These are phyloP conservation scores for Ciconia nigra DNA, from an alignment of 2,797 vertebrate species.

Conservation along the genomic window DNA sequence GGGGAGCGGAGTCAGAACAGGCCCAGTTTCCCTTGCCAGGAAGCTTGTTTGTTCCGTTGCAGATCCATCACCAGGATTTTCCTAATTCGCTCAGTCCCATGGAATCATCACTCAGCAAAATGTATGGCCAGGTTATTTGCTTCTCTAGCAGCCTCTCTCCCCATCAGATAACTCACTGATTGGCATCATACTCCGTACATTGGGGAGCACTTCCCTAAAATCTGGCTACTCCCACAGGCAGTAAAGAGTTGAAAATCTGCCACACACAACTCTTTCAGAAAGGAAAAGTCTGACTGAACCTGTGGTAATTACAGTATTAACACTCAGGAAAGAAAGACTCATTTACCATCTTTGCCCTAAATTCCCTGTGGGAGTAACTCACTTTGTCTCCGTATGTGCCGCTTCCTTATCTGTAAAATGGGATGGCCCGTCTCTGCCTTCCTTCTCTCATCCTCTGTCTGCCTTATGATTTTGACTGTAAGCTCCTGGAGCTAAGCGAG, in stretches of 20 bases:
- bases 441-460: neutral
- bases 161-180: neutral
- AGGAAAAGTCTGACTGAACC: neutral
- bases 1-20: neutral
- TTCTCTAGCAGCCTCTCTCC: neutral
- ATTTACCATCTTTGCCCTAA: neutral
- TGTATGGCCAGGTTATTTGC: neutral
- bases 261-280: neutral
- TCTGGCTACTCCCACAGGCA: neutral
- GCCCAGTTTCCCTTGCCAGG: neutral
- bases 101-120: neutral
- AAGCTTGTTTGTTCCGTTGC: neutral
- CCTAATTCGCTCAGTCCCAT: neutral
- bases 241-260: neutral
- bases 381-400: rapidly evolving
- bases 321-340: neutral
- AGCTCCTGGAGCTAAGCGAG: neutral
- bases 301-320: neutral
- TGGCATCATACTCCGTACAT: neutral
- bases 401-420: neutral
- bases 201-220: neutral
- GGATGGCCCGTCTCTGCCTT: neutral
- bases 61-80: neutral
- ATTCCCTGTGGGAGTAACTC: neutral
- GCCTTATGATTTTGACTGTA: neutral